Percentiles rank a stretch among this genome's conserved stretches.
Conservation (phyloP, 1,140 invertebrate genomes). For the Uloborus diversus region DNA sequence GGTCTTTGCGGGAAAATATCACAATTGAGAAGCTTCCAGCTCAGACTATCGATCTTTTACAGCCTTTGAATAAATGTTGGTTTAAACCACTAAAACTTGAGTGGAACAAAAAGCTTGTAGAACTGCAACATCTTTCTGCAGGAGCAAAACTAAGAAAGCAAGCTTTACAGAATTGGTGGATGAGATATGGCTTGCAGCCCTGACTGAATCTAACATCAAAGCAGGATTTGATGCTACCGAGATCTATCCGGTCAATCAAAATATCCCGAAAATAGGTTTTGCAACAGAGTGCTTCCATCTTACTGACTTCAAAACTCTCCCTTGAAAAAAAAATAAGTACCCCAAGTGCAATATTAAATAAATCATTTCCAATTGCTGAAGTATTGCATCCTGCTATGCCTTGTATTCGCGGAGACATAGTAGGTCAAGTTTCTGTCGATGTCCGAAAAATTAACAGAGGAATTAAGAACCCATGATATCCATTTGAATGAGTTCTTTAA, state of each 20-base stretch:
- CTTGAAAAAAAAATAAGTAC: not conserved
- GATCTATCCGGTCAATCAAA: not conserved
- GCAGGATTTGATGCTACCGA: not conserved
- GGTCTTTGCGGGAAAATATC: too few species aligned
- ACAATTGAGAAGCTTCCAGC: not conserved
- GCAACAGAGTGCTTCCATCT: not conserved
- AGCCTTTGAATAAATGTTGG: not conserved
- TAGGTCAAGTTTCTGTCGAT: too few species aligned
- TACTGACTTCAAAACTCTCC: not conserved
- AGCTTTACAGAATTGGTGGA: not conserved
- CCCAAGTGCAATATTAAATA: not conserved
- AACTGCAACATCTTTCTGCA: not conserved
- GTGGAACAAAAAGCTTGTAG: not conserved
- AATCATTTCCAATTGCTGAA: too few species aligned
- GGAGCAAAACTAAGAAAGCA: not conserved
- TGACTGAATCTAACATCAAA: not conserved
- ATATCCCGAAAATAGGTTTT: not conserved
- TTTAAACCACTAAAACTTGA: not conserved
- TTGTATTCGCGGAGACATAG: too few species aligned
- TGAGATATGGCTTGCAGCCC: not conserved
- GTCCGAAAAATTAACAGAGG: too few species aligned
- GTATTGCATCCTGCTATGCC: too few species aligned
- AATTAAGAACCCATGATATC: too few species aligned
- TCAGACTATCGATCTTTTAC: not conserved
- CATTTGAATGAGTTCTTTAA: too few species aligned